Conservation (phyloP, 2,797 vertebrate genomes). For the Pogonophryne albipinna region DNA sequence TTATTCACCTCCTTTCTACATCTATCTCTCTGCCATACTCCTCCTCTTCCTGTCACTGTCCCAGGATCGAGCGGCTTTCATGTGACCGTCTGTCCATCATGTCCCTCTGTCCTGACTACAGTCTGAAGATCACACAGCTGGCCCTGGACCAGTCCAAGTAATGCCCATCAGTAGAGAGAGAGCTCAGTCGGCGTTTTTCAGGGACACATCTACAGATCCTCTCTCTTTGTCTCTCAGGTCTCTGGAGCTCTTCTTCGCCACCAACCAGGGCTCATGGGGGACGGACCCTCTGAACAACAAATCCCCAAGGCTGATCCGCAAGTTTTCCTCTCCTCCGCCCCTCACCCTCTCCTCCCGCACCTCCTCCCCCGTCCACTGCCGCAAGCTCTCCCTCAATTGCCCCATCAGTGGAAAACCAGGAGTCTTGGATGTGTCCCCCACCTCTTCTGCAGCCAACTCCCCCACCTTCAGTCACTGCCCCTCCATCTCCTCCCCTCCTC, state of each 20-base stretch:
- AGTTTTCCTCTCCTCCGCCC: conserved; percentile 95
- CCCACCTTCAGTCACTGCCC: conserved; percentile 89
- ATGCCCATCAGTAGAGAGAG: conserved; percentile 26
- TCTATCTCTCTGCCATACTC: not conserved
- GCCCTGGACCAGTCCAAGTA: conserved; percentile 84
- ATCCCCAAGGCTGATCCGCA: conserved; percentile 93
- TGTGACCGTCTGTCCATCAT: conserved; percentile 85
- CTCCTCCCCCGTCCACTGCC: conserved; percentile 91
- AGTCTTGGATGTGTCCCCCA: conserved; percentile 89
- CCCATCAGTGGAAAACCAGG: conserved; percentile 87
- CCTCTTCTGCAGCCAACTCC: conserved; percentile 86
- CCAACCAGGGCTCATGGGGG: conserved; percentile 89
- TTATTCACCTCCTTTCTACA: conserved; percentile 25
- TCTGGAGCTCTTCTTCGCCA: conserved; percentile 95
- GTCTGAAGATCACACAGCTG: conserved; percentile 84
- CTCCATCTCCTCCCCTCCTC: conserved; percentile 81
- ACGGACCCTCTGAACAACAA: conserved; percentile 89
- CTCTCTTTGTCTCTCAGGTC: conserved; percentile 83
- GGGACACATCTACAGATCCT: not conserved
- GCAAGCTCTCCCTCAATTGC: conserved; percentile 93
- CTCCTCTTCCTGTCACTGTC: conserved; percentile 17
- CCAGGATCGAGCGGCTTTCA: conserved; percentile 81
- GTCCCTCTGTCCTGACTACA: conserved; percentile 86
- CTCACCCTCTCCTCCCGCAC: conserved; percentile 89
- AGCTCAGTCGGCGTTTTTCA: not conserved